Evolutionary conservation across 2,888 invertebrate genomes (phyloP).

Genomic region (Ischnus inquisitorius): DNA sequence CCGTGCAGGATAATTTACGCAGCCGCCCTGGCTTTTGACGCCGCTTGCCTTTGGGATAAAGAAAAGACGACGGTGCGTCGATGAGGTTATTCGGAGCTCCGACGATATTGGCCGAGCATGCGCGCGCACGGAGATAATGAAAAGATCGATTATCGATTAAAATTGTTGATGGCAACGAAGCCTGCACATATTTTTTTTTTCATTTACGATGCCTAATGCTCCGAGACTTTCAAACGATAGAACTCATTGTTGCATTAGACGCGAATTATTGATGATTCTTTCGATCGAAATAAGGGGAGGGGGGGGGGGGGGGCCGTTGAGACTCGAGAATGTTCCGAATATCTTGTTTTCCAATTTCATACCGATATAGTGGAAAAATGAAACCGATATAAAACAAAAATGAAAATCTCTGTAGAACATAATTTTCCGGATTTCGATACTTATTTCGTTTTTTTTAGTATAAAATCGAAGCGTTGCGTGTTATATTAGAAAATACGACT

Average conservation of each 20-base stretch:
- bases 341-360: too few relatives aligned
- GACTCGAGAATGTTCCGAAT: too few relatives aligned
- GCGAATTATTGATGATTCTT: too few relatives aligned
- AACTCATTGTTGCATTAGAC: background rate
- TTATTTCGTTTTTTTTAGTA: background rate
- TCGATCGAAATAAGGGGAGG: too few relatives aligned
- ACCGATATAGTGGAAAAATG: too few relatives aligned
- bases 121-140: background rate
- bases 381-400: too few relatives aligned
- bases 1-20: constrained; percentile 84
- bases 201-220: too few relatives aligned
- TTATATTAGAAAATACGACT: background rate
- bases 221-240: too few relatives aligned
- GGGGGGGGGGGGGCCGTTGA: too few relatives aligned
- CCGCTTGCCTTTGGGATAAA: constrained; percentile 30
- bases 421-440: too few relatives aligned
- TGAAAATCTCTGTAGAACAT: too few relatives aligned
- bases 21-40: constrained; percentile 76
- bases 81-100: background rate
- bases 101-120: background rate
- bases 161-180: background rate
- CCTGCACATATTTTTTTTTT: too few relatives aligned
- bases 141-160: constrained; percentile 1
- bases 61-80: background rate
- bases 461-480: background rate